Evolutionary conservation across 64 coral and sea anemone genomes (phyloP).

Genomic region (Porites australiensis): DNA sequence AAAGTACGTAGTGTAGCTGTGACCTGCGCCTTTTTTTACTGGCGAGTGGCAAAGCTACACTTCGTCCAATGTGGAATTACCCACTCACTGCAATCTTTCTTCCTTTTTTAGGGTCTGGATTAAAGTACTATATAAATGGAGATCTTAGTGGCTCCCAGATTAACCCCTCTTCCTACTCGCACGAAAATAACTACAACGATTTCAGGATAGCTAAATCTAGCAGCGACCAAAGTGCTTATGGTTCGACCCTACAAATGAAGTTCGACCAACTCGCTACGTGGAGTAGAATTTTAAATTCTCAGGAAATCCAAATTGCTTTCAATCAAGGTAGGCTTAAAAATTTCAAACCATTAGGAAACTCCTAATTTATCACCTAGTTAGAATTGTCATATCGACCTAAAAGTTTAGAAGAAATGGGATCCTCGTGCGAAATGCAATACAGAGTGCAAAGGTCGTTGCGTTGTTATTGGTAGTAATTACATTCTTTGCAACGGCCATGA

Average conservation of each 20-base stretch:
- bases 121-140: conserved; percentile 8
- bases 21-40: no score
- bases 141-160: neutral
- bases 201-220: conserved; percentile 5
- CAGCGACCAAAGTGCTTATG: neutral
- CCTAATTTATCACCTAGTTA: no score
- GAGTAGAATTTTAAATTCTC: neutral
- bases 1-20: no score
- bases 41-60: no score
- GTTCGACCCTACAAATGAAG: neutral
- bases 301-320: neutral
- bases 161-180: neutral
- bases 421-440: no score
- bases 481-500: no score
- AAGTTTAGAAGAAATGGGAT: no score
- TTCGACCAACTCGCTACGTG: conserved; percentile 32
- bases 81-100: neutral
- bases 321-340: neutral
- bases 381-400: no score
- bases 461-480: no score
- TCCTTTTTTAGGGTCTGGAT: neutral
- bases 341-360: neutral
- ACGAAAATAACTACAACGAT: neutral
- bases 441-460: no score
- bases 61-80: no score